phyloP scores from a whole-genome alignment of 2,888 invertebrate species.

The Polietes domitor region DNA sequence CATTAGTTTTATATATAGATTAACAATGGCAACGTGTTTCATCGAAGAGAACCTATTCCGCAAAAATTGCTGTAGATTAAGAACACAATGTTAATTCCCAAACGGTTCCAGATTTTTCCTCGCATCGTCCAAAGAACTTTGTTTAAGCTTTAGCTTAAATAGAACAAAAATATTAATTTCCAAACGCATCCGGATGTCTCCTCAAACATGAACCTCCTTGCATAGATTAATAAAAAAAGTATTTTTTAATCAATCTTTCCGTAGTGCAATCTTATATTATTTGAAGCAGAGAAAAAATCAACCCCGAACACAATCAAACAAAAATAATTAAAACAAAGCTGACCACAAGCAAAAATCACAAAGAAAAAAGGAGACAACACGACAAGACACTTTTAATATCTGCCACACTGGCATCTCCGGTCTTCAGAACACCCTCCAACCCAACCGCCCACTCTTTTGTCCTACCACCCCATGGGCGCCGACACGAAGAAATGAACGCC shows the following conservation, averaged over 20 bases:
- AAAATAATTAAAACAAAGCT: constrained; percentile 11
- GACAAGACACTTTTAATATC: constrained; percentile 31
- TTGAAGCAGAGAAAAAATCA: constrained; percentile 12
- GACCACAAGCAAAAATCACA: constrained; percentile 27
- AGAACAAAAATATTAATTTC: no score
- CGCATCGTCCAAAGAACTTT: no score
- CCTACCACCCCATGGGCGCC: not conserved
- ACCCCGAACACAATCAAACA: constrained; percentile 11
- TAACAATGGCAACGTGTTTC: no score
- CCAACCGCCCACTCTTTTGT: not conserved
- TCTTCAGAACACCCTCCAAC: not conserved
- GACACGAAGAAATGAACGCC: not conserved
- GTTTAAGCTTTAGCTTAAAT: no score
- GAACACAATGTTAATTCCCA: no score
- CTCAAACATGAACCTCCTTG: no score
- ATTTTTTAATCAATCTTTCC: constrained; percentile 65
- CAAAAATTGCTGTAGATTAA: no score
- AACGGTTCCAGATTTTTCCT: no score
- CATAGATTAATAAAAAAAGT: not conserved
- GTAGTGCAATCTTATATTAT: constrained; percentile 57
- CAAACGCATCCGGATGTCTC: no score
- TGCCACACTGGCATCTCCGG: not conserved
- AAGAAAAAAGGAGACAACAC: not conserved
- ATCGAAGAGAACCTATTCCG: no score
- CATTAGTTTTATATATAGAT: no score